phyloP scores from a whole-genome alignment of 2,888 invertebrate species.

The Cantharis nigra region DNA sequence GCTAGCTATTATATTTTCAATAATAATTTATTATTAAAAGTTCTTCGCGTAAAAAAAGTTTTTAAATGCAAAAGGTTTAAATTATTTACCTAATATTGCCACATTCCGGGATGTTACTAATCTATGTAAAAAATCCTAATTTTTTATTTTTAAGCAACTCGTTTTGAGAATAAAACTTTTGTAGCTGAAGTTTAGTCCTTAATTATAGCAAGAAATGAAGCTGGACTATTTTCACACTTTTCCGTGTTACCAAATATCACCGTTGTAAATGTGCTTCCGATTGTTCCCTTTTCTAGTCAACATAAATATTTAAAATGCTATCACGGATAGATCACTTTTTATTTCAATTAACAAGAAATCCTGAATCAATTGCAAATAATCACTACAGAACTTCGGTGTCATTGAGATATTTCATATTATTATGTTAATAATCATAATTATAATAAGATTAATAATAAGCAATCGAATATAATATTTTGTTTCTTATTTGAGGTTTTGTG shows the following conservation, averaged over 20 bases:
- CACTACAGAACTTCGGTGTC: not conserved
- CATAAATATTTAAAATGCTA: not conserved
- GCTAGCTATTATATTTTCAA: no score
- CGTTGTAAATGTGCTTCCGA: not conserved
- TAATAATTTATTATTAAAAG: no score
- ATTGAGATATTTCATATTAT: not conserved
- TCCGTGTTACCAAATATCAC: not conserved
- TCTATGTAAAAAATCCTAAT: not conserved
- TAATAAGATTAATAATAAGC: no score
- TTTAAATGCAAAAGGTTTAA: no score
- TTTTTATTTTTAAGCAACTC: not conserved
- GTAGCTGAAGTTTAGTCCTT: not conserved
- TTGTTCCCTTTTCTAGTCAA: not conserved
- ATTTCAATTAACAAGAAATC: not conserved
- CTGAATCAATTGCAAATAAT: not conserved
- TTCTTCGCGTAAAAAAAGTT: no score
- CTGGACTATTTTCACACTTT: not conserved
- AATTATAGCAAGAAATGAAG: not conserved
- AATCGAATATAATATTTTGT: no score
- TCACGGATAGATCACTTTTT: not conserved
- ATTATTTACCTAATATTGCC: no score
- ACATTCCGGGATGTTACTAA: not conserved
- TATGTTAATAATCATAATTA: not conserved
- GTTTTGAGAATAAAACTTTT: not conserved
- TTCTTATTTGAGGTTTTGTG: no score